Base-by-base conservation (phyloP, 2,113 vertebrate species). In the Strix aluco region DNA sequence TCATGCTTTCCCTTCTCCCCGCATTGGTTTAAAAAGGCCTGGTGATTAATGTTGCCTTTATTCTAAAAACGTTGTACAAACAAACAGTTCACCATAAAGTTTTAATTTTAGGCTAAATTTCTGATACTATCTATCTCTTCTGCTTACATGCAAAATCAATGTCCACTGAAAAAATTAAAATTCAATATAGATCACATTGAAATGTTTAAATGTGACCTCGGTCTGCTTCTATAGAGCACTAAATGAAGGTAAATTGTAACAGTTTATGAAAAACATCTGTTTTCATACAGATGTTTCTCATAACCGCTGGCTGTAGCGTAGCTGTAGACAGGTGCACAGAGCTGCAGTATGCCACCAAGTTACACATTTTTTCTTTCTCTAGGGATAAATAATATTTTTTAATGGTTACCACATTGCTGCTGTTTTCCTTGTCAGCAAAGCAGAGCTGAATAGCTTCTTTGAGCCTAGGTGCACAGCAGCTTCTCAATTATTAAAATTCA, bases 71-170 rank as follows among this genome's bases (percentile, higher is more conserved):
- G n/a, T 51, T 70, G 32, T 72, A 82, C 49, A 89, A 92, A 71
- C 61, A 89, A 88, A 61, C 36, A 81, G 52, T 80, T 87, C 61
- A 84, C 40, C 55, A 63, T 30, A 49, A 72, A 94, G 72, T 88
- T 96, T 94, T 81, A 80, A 82, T 86, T 96, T 92, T 72, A 94
- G 54, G 34, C 91, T 89, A 79, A 54, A 92, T 92, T 92, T 89
- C 81, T 80, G 86, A 91, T 80, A 89, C 17, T 58, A 83, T 90
- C 86, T 89, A 14, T 62, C n/a, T 57, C 62, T 73, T 59, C 86
- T 71, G 29, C 61, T 79, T 79, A 58, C 44, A 57, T 42, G 58
- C 32, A 79, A 95, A 96, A 84, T 81, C 57, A 61, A 11, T 27
- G n/a, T 49, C 13, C 69, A 58, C n/a, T 69, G 36, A 5, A 86